A percentile compares a stretch with the other conserved stretches of the same genome.
Evolutionary conservation across 1,140 invertebrate genomes (phyloP).

Genomic region (Himalopsyche phryganea): DNA sequence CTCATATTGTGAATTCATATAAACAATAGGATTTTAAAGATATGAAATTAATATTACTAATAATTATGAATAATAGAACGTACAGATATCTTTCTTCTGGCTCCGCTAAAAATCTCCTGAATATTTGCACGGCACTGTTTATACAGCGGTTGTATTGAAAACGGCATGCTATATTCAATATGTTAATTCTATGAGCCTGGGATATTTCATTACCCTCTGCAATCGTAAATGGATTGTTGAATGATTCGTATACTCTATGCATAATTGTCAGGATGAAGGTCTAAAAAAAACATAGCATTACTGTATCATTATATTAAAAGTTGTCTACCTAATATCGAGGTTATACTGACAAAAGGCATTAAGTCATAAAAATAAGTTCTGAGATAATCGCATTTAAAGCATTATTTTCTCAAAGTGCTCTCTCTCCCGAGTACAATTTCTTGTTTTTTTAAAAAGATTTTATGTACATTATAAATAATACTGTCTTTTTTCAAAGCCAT

Average conservation of each 20-base stretch:
- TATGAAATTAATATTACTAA: not conserved
- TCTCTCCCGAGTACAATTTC: too few relatives aligned
- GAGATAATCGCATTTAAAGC: too few relatives aligned
- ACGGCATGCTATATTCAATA: conserved; percentile 10
- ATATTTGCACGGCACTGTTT: not conserved
- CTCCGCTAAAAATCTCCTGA: not conserved
- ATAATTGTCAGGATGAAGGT: conserved; percentile 1
- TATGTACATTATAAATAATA: too few relatives aligned
- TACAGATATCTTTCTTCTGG: conserved; percentile 1
- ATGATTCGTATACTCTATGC: not conserved
- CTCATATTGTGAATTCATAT: not conserved
- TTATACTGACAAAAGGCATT: too few relatives aligned
- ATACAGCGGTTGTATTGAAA: conserved; percentile 5
- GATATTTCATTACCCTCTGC: not conserved
- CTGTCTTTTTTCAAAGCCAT: too few relatives aligned
- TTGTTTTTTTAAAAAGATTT: too few relatives aligned
- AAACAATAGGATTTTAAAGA: not conserved
- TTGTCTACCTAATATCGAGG: too few relatives aligned
- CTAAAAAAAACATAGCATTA: conserved; percentile 3
- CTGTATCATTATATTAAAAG: too few relatives aligned
- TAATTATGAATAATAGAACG: not conserved
- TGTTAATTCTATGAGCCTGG: conserved; percentile 7
- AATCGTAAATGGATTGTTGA: not conserved
- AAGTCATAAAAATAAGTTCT: too few relatives aligned
- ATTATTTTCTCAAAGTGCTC: too few relatives aligned